phyloP scores from a whole-genome alignment of 1,140 invertebrate genomes.

The Eumeta japonica region DNA sequence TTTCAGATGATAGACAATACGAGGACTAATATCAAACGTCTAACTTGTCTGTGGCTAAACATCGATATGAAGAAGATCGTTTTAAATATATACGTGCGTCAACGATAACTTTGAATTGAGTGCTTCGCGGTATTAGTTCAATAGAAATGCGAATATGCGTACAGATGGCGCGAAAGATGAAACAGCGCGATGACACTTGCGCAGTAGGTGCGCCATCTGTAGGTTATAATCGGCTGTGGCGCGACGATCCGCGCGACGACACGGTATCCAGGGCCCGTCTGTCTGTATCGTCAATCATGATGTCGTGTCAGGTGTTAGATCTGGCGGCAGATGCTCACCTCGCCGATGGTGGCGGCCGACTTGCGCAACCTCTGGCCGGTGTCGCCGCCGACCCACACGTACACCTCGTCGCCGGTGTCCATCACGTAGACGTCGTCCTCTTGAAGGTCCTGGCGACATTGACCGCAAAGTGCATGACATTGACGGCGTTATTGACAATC shows the following conservation, averaged over 20 bases:
- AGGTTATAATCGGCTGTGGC: background rate
- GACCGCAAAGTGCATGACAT: conserved; percentile 3
- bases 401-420: conserved; percentile 67
- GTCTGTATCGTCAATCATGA: no score
- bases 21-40: no score
- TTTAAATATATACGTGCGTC: no score
- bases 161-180: background rate
- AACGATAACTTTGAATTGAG: no score
- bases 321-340: no score
- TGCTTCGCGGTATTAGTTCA: no score
- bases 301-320: no score
- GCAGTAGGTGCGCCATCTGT: background rate
- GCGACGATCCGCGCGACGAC: no score
- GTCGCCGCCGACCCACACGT: conserved; percentile 68
- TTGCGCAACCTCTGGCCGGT: conserved; percentile 64
- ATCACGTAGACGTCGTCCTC: conserved; percentile 70
- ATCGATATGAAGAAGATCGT: no score
- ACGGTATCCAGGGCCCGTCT: no score
- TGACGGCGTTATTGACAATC: background rate
- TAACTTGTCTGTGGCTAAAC: no score
- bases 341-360: conserved; percentile 51
- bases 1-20: no score
- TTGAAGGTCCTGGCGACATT: conserved; percentile 70
- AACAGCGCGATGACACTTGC: background rate
- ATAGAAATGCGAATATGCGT: conserved; percentile 22